Evolutionary conservation across 1,140 invertebrate genomes (phyloP).

Genomic region (Trichoplusia ni): DNA sequence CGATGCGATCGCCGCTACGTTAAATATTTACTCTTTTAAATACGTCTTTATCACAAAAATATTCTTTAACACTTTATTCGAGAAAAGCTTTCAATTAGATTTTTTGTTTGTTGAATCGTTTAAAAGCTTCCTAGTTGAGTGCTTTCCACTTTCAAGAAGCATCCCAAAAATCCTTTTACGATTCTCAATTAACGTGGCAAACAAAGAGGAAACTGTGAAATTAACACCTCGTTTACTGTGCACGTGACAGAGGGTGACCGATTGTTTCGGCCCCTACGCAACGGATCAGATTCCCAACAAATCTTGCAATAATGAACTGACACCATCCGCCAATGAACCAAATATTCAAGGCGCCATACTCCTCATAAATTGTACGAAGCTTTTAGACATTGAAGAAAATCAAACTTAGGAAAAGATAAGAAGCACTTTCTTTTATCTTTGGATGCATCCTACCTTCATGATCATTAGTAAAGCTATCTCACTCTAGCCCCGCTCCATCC

Average conservation of each 20-base stretch:
- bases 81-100: background rate
- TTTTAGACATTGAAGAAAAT: slow-evolving; percentile 50
- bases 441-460: slow-evolving; percentile 53
- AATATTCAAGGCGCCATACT: slow-evolving; percentile 52
- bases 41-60: slow-evolving; percentile 29
- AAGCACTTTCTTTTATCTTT: slow-evolving; percentile 71
- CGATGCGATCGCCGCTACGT: slow-evolving; percentile 48
- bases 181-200: slow-evolving; percentile 35
- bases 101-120: slow-evolving; percentile 5
- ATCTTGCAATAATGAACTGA: slow-evolving; percentile 53
- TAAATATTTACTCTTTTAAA: slow-evolving; percentile 49
- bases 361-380: slow-evolving; percentile 35
- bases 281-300: slow-evolving; percentile 46
- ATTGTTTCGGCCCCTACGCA: slow-evolving; percentile 43
- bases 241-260: slow-evolving; percentile 55
- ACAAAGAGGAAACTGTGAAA: slow-evolving; percentile 38
- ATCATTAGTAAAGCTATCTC: slow-evolving; percentile 71
- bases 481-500: slow-evolving; percentile 61
- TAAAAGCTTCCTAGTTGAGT: background rate
- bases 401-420: slow-evolving; percentile 61
- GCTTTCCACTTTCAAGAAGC: slow-evolving; percentile 8
- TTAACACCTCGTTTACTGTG: slow-evolving; percentile 49
- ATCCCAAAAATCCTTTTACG: slow-evolving; percentile 10
- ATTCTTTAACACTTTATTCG: background rate
- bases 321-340: slow-evolving; percentile 53